Conservation (phyloP, 2,888 invertebrate genomes). For the Poecilus cupreus region DNA sequence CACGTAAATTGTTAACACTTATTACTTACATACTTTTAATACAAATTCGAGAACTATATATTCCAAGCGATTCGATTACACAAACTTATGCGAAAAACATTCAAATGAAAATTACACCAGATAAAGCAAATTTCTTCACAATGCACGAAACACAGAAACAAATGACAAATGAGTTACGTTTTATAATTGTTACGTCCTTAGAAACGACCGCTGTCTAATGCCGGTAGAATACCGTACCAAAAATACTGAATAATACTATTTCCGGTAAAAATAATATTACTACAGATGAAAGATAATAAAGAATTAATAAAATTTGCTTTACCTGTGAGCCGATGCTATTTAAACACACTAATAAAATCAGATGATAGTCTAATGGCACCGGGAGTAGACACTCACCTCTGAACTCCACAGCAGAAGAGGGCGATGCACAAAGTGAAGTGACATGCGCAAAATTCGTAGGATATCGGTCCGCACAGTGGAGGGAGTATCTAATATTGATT, state of each 20-base stretch:
- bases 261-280: constrained; percentile 50
- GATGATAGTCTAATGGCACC: constrained; percentile 59
- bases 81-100: background rate
- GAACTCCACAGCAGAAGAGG: constrained; percentile 69
- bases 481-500: constrained; percentile 55
- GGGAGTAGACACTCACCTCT: constrained; percentile 67
- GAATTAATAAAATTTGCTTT: constrained; percentile 52
- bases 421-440: constrained; percentile 63
- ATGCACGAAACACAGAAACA: background rate
- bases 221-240: constrained; percentile 41
- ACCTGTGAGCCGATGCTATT: constrained; percentile 60
- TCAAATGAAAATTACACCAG: background rate
- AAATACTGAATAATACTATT: background rate
- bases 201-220: constrained; percentile 28
- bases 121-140: background rate
- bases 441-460: constrained; percentile 50
- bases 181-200: background rate
- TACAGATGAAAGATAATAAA: background rate
- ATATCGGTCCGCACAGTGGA: constrained; percentile 31
- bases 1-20: background rate
- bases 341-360: constrained; percentile 59
- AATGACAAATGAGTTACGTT: constrained; percentile 7
- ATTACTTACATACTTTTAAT: background rate
- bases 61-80: background rate
- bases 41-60: background rate